phyloP scores from a whole-genome alignment of 2,113 vertebrate genomes.

The Thamnophis sirtalis region DNA sequence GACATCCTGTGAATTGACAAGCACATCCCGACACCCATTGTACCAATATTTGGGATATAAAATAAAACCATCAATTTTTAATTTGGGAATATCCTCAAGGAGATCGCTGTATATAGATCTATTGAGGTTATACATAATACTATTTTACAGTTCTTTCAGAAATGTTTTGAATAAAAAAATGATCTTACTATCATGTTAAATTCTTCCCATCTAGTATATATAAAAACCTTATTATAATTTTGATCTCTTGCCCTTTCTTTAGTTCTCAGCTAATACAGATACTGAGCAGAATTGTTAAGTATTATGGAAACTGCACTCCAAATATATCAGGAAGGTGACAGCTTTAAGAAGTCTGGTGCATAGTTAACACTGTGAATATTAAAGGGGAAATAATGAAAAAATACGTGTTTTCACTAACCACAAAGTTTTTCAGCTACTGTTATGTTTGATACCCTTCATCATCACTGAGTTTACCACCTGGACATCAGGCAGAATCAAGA shows the following conservation, averaged over 20 bases:
- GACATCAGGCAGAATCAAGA: background rate
- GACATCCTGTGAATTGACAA: background rate
- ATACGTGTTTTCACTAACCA: background rate
- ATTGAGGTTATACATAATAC: background rate
- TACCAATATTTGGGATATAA: background rate
- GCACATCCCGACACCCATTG: background rate
- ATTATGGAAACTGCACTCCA: background rate
- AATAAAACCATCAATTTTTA: background rate
- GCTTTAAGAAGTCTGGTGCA: background rate
- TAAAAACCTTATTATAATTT: background rate
- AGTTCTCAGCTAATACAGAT: background rate
- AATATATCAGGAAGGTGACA: background rate
- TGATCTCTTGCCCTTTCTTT: background rate
- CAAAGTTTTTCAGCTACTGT: background rate
- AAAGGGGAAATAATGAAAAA: background rate
- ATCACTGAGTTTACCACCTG: background rate
- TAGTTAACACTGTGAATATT: background rate
- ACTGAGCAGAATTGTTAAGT: background rate
- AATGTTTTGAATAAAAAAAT: background rate
- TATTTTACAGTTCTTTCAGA: background rate
- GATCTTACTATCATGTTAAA: background rate
- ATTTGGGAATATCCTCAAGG: background rate
- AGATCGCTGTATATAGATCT: background rate
- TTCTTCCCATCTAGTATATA: background rate
- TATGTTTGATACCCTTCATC: background rate